Evolutionary conservation across 2,888 invertebrate genomes (phyloP).

Genomic region (Drosophila emarginata): DNA sequence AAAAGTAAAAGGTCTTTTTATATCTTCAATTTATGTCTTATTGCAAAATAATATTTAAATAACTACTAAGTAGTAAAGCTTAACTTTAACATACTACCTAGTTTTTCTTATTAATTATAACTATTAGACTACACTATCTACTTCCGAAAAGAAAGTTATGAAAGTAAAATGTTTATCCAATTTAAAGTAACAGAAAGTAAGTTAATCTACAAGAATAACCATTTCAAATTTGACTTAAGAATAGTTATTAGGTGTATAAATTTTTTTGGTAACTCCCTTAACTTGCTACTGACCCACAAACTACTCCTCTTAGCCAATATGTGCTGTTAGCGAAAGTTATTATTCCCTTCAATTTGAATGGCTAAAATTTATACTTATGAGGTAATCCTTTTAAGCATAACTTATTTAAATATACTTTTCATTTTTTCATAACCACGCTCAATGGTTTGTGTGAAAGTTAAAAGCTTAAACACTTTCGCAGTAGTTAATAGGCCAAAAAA

Average conservation of each 20-base stretch:
- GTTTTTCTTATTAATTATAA: not conserved
- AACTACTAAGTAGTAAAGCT: not conserved
- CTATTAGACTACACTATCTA: not conserved
- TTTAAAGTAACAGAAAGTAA: not conserved
- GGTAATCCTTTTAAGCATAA: slow-evolving; percentile 31
- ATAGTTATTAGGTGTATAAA: not conserved
- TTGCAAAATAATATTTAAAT: too few relatives aligned
- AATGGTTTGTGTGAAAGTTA: slow-evolving; percentile 46
- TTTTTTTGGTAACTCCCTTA: not conserved
- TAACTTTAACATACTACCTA: not conserved
- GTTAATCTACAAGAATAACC: too few relatives aligned
- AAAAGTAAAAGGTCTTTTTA: not conserved
- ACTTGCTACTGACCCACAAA: not conserved
- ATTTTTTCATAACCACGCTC: slow-evolving; percentile 8
- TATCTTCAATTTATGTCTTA: too few relatives aligned
- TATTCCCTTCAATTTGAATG: slow-evolving; percentile 22
- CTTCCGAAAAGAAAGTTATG: not conserved
- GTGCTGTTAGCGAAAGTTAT: slow-evolving; percentile 26
- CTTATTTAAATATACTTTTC: slow-evolving; percentile 18
- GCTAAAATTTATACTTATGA: slow-evolving; percentile 13
- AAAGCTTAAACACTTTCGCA: slow-evolving; percentile 16
- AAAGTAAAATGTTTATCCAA: not conserved
- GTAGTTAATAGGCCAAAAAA: slow-evolving; percentile 4
- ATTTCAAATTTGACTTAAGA: not conserved
- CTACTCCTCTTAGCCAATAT: slow-evolving; percentile 1